phyloP scores from a whole-genome alignment of 2,888 invertebrate species.

The Diaphora mendica region DNA sequence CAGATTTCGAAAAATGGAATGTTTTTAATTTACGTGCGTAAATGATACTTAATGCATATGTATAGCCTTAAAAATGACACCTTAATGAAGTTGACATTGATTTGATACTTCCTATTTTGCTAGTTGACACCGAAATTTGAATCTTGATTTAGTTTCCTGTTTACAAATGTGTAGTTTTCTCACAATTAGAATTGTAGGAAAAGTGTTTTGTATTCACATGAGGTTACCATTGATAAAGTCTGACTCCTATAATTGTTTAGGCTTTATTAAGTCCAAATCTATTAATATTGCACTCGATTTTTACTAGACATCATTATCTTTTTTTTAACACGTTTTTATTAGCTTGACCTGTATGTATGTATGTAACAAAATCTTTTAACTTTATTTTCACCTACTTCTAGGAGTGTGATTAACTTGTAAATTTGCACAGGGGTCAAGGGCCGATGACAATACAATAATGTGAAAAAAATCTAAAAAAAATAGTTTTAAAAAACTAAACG shows the following conservation, averaged over 20 bases:
- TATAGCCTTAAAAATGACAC: background rate
- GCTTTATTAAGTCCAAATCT: background rate
- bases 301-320: no score
- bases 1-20: no score
- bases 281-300: no score
- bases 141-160: constrained; percentile 1
- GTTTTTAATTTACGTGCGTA: background rate
- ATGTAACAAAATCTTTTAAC: no score
- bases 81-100: background rate
- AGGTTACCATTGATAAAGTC: background rate
- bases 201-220: background rate
- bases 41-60: background rate
- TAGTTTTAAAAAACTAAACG: no score
- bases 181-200: background rate
- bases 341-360: no score
- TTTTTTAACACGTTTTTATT: no score
- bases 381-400: no score
- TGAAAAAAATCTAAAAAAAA: no score
- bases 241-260: background rate
- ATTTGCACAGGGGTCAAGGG: no score
- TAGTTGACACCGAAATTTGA: constrained; percentile 5
- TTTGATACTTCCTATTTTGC: background rate
- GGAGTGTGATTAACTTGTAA: no score
- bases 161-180: background rate
- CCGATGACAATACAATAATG: no score